A percentile compares a stretch with the other conserved stretches of the same genome.
Evolutionary conservation across 1,140 invertebrate genomes (phyloP).

Genomic region (Oryzaephilus surinamensis): DNA sequence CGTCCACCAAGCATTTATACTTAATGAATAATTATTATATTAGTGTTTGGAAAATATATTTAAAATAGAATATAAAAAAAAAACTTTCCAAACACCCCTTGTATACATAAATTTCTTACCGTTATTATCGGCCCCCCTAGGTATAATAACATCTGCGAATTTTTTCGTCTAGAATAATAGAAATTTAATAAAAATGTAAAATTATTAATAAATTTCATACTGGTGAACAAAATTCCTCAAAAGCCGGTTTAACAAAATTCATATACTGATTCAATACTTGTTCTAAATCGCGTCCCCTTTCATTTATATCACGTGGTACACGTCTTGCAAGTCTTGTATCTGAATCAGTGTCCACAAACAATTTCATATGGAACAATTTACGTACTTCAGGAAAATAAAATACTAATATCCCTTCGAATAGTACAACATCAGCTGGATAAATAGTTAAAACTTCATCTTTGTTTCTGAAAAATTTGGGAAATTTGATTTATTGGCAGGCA

Average conservation of each 20-base stretch:
- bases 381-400: conserved; percentile 95
- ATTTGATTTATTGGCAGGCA: too few species aligned
- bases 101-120: too few species aligned
- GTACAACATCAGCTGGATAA: conserved; percentile 95
- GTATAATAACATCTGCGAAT: conserved; percentile 99
- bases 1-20: conserved; percentile 15
- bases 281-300: conserved; percentile 86
- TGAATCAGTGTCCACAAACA: conserved; percentile 98
- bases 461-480: conserved; percentile 41
- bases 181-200: conserved; percentile 25
- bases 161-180: conserved; percentile 80
- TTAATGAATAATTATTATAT: too few species aligned
- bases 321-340: conserved; percentile 90
- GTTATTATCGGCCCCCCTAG: conserved; percentile 90
- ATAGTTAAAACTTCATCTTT: conserved; percentile 67
- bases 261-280: conserved; percentile 94
- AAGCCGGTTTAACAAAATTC: conserved; percentile 95
- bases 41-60: background rate
- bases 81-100: conserved; percentile 23
- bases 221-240: conserved; percentile 98
- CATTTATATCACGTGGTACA: conserved; percentile 89
- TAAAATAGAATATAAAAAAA: background rate
- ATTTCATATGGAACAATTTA: conserved; percentile 96
- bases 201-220: conserved; percentile 45
- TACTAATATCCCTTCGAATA: conserved; percentile 96